Evolutionary conservation across 2,113 vertebrate genomes (phyloP), one percentile per base, ranked within the genome.

Genomic region (Stomatorhinus ivindoensis): DNA sequence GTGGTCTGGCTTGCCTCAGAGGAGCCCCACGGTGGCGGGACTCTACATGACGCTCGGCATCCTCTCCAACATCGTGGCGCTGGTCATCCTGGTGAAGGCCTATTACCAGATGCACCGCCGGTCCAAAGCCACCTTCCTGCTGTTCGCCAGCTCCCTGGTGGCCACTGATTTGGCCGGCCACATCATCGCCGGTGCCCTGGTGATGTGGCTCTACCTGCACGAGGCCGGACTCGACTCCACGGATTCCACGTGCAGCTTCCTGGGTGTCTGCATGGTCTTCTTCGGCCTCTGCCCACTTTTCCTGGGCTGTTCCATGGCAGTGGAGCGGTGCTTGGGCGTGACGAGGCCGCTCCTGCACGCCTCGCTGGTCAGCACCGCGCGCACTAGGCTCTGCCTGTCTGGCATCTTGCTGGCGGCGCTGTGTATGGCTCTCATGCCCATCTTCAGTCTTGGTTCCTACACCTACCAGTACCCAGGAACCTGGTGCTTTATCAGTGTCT

Each of bases 241-340:
- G 0, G 95, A 96, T 3, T 91, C 93, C 2, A 92, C 96, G 90
- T 98, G 97, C 92, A 95, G 96, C 92, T 97, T 98, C 90, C 93
- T 98, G 69, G 97, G 97, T 0, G 97, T 96, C 65, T 96, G 96
- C 92, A 97, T 98, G 97, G 97, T 98, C 17, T 98, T 98, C 90
- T 98, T 98, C 0, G 97, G 97, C 65, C 94, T 98, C 55, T 98
- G 97, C 89, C 97, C 97, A 0, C 96, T 98, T 65, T 96, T 98
- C 86, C 94, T 98, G 91, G 97, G 97, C 89, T 96, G 97, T 9
- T 96, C 96, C 86, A 97, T 98, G 97, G 97, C 97, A 0, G 95
- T 96, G 0, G 97, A 98, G 92, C 96, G 97, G 89, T 98, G 97
- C 48, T 93, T 97, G 76, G 97, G 97, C 0, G 95, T 98, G 31